Evolutionary conservation across 2,797 vertebrate genomes (phyloP).

Genomic region (Crenichthys baileyi): DNA sequence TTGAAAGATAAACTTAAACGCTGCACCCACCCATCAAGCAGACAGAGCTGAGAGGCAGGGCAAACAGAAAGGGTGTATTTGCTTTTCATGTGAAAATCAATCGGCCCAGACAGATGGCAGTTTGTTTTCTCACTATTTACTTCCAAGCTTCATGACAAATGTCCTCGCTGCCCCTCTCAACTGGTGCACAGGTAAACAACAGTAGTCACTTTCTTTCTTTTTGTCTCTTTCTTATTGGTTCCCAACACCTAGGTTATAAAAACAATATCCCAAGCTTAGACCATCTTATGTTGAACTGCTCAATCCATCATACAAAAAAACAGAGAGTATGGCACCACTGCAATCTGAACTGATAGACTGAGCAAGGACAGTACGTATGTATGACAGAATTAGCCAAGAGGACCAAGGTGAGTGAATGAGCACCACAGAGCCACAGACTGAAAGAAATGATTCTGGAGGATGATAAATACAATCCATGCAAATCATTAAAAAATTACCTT

Average conservation of each 20-base stretch:
- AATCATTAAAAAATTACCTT: no score
- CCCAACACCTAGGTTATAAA: not conserved
- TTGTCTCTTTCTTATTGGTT: conserved; percentile 18
- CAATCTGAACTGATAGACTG: no score
- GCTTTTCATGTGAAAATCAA: conserved; percentile 81
- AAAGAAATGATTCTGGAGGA: no score
- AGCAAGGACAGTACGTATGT: not conserved
- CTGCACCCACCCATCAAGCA: conserved; percentile 49
- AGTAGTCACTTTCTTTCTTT: conserved; percentile 19
- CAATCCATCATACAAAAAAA: no score
- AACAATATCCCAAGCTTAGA: no score
- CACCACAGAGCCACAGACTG: not conserved
- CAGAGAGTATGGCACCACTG: no score
- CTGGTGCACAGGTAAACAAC: conserved; percentile 66
- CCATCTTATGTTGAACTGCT: no score
- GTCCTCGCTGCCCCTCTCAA: conserved; percentile 57
- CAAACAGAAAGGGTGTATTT: conserved; percentile 77
- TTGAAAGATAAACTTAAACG: conserved; percentile 69
- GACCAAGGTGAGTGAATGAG: not conserved
- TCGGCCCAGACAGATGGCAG: conserved; percentile 75
- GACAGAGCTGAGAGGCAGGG: conserved; percentile 56
- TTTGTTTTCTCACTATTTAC: conserved; percentile 78
- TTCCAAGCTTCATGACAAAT: conserved; percentile 69
- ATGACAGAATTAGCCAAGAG: not conserved
- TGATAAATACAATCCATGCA: no score